These are phyloP conservation scores for Drosophila meridionalis DNA, from an alignment of 2,888 invertebrate genomes.

Conservation along the genomic window DNA sequence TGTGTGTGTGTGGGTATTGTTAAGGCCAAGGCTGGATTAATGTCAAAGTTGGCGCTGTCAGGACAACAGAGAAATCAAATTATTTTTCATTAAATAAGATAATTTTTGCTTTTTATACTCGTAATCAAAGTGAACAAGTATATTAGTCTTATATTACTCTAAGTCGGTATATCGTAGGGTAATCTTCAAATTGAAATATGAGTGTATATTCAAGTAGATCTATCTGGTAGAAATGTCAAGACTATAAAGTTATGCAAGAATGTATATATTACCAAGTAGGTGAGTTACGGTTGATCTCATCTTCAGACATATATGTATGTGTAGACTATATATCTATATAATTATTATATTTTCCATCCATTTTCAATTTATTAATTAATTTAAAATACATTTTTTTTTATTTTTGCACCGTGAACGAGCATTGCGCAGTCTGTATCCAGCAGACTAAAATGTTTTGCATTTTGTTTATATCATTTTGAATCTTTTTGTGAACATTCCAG, in stretches of 20 bases:
- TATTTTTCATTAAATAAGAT: conserved; percentile 54
- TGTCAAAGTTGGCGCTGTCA: conserved; percentile 31
- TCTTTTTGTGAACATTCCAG: conserved; percentile 19
- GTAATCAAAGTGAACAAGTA: background rate
- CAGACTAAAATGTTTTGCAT: background rate
- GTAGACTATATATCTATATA: background rate
- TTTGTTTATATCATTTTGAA: background rate
- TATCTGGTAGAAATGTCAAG: background rate
- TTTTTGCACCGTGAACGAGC: background rate
- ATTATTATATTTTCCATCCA: background rate
- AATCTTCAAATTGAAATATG: background rate
- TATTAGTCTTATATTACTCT: background rate
- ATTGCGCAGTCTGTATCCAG: background rate
- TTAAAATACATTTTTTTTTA: background rate
- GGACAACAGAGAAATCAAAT: conserved; percentile 48
- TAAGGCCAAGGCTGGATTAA: conserved; percentile 12
- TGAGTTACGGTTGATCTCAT: background rate
- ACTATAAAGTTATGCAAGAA: background rate
- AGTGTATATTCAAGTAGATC: background rate
- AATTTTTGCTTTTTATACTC: background rate
- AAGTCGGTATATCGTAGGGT: too few species aligned
- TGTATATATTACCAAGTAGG: too few species aligned
- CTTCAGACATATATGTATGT: background rate
- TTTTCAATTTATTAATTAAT: background rate
- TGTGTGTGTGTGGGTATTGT: background rate